Percentiles rank a stretch among this genome's conserved stretches.
Conservation (phyloP, 2,113 vertebrate genomes). For the Scartelaos histophorus region DNA sequence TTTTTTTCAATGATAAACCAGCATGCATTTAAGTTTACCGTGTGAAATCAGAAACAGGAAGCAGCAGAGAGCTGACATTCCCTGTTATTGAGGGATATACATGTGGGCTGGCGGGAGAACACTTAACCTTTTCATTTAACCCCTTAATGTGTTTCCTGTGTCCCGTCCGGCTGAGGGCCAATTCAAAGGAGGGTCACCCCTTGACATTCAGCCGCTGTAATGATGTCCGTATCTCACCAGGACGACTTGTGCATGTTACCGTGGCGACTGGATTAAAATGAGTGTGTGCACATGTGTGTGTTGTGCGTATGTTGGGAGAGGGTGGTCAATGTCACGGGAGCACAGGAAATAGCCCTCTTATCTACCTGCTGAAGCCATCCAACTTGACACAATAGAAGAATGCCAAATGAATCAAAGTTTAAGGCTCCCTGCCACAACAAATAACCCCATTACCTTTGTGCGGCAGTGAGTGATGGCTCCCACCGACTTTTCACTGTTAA, state of each 20-base stretch:
- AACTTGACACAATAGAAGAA: conserved; percentile 64
- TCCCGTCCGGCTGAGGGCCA: conserved; percentile 13
- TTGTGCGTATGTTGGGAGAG: background rate
- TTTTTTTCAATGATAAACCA: conserved; percentile 38
- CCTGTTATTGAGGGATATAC: conserved; percentile 12
- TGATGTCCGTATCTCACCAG: conserved; percentile 39
- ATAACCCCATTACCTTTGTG: conserved; percentile 73
- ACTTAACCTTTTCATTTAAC: conserved; percentile 56
- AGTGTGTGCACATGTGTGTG: background rate
- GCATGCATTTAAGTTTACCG: conserved; percentile 11
- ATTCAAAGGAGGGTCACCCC: conserved; percentile 36
- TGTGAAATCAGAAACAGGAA: conserved; percentile 9
- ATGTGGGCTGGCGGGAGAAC: conserved; percentile 6
- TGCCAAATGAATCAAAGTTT: conserved; percentile 78
- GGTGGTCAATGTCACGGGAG: conserved; percentile 70
- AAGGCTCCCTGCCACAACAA: conserved; percentile 67
- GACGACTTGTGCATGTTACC: conserved; percentile 18
- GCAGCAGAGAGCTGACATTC: conserved; percentile 19
- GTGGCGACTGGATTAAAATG: conserved; percentile 29
- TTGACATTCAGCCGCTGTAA: conserved; percentile 37
- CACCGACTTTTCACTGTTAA: conserved; percentile 61
- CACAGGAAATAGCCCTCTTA: conserved; percentile 69
- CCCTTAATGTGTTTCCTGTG: conserved; percentile 37
- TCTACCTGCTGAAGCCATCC: conserved; percentile 57
- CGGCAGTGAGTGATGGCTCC: conserved; percentile 72